These are phyloP conservation scores for Listronotus oregonensis DNA, from an alignment of 1,140 invertebrate species.

Conservation along the genomic window DNA sequence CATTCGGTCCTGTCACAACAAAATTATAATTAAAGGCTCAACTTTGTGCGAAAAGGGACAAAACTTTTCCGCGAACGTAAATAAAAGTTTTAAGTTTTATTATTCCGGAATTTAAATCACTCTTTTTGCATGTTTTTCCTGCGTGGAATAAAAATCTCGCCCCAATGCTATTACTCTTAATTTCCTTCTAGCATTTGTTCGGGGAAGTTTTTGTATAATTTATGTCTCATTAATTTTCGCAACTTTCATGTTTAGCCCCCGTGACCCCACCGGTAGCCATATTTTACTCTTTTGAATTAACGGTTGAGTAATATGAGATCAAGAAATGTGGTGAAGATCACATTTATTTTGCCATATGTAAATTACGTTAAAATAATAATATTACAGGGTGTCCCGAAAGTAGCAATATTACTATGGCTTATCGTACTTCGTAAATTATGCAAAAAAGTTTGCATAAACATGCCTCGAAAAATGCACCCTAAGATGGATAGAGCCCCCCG, in stretches of 20 bases:
- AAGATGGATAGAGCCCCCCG: too few relatives aligned
- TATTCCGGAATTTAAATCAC: constrained; percentile 26
- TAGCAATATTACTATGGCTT: too few relatives aligned
- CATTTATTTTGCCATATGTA: too few relatives aligned
- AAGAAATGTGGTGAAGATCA: too few relatives aligned
- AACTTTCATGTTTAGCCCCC: constrained; percentile 21
- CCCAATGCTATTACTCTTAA: constrained; percentile 39
- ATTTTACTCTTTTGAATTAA: background rate
- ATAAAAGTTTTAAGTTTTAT: constrained; percentile 27
- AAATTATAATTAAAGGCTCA: constrained; percentile 21
- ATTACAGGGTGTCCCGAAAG: too few relatives aligned
- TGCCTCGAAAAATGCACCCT: too few relatives aligned
- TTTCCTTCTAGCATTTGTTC: constrained; percentile 41
- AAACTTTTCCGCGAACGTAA: constrained; percentile 15
- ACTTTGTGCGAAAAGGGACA: constrained; percentile 6
- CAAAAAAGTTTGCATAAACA: too few relatives aligned
- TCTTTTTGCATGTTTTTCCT: constrained; percentile 30
- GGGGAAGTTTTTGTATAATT: constrained; percentile 41
- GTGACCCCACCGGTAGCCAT: background rate
- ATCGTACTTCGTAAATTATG: too few relatives aligned
- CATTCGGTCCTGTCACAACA: constrained; percentile 13
- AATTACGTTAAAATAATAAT: too few relatives aligned
- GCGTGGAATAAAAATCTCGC: constrained; percentile 29
- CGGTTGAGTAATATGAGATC: too few relatives aligned
- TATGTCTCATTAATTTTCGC: constrained; percentile 41